Evolutionary conservation across 2,113 vertebrate genomes (phyloP).

Genomic region (Syngnathus floridae): DNA sequence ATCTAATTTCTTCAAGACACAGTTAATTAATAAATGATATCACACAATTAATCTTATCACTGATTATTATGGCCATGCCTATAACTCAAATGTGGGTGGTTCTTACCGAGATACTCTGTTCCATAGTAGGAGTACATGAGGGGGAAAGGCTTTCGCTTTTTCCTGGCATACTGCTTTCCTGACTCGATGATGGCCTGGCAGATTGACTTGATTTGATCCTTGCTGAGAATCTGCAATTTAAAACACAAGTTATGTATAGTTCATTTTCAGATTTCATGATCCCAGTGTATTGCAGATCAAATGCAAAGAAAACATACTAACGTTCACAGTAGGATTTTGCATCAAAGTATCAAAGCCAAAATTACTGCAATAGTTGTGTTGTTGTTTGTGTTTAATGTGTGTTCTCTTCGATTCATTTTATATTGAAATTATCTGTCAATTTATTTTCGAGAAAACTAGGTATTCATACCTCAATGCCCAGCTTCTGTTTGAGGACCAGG

Average conservation of each 20-base stretch:
- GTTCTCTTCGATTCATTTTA: too few species aligned
- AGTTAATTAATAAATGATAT: not conserved
- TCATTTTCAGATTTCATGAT: too few species aligned
- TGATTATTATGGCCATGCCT: not conserved
- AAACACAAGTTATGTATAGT: not conserved
- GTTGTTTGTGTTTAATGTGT: too few species aligned
- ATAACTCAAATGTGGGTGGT: slow-evolving; percentile 37
- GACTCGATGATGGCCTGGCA: slow-evolving; percentile 84
- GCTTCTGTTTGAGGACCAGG: slow-evolving; percentile 81
- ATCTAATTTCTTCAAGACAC: too few species aligned
- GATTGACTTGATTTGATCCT: slow-evolving; percentile 82
- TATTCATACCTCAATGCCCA: slow-evolving; percentile 79
- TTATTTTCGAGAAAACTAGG: too few species aligned
- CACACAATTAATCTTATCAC: not conserved
- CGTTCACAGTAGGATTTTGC: too few species aligned
- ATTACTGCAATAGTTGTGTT: too few species aligned
- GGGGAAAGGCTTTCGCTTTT: slow-evolving; percentile 81
- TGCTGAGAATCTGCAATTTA: slow-evolving; percentile 74
- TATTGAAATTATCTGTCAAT: too few species aligned
- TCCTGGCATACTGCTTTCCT: slow-evolving; percentile 81
- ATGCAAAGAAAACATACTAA: too few species aligned
- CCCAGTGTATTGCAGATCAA: too few species aligned
- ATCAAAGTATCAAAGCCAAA: too few species aligned
- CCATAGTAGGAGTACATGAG: slow-evolving; percentile 89
- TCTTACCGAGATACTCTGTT: slow-evolving; percentile 85